Conservation (phyloP, 2,113 vertebrate species). For the Macheiramphus alcinus region DNA sequence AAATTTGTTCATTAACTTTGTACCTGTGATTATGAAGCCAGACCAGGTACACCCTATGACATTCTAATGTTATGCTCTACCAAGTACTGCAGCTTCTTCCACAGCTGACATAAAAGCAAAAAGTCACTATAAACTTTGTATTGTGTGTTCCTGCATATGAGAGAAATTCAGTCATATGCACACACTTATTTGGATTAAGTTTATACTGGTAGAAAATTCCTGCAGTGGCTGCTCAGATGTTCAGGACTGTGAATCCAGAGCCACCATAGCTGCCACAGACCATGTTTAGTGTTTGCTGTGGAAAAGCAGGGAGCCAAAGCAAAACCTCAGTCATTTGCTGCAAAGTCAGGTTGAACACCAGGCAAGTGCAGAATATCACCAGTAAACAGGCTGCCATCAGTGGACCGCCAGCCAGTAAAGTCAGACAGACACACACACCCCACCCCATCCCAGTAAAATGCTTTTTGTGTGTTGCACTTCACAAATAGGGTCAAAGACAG, state of each 20-base stretch:
- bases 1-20: neutral
- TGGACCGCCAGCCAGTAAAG: neutral
- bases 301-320: neutral
- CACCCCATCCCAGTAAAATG: neutral
- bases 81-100: neutral
- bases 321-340: neutral
- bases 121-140: neutral
- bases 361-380: neutral
- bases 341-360: neutral
- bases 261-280: fast-evolving
- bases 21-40: neutral
- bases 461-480: neutral
- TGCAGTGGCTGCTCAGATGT: neutral
- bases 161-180: neutral
- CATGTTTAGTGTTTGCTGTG: neutral
- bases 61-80: neutral
- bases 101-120: neutral
- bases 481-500: neutral
- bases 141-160: neutral
- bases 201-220: neutral
- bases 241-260: neutral
- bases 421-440: neutral
- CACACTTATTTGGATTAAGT: neutral
- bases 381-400: neutral
- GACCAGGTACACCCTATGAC: neutral